These are phyloP conservation scores for Sesia apiformis DNA, from an alignment of 2,888 invertebrate species.

Conservation along the genomic window DNA sequence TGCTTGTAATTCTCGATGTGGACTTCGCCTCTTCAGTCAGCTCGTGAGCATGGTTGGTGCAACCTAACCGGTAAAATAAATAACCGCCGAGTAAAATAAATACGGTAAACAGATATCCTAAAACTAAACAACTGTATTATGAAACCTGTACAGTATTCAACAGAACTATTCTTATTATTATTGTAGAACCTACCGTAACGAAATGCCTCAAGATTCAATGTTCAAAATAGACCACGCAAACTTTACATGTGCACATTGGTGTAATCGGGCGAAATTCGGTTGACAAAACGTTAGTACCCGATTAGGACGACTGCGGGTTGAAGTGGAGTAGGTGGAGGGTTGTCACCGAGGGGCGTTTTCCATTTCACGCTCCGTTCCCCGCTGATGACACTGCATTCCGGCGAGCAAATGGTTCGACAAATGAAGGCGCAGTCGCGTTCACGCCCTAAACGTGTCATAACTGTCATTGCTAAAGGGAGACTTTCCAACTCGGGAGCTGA, in stretches of 20 bases:
- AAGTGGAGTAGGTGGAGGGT: constrained; percentile 26
- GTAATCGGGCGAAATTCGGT: constrained; percentile 33
- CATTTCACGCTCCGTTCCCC: constrained; percentile 70
- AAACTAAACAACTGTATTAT: too few relatives aligned
- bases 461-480: constrained; percentile 45
- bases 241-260: constrained; percentile 7
- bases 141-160: too few relatives aligned
- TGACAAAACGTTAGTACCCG: constrained; percentile 52
- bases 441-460: constrained; percentile 66
- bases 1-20: too few relatives aligned
- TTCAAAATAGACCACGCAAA: too few relatives aligned
- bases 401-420: constrained; percentile 69
- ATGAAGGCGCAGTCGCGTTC: constrained; percentile 62
- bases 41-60: too few relatives aligned
- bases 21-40: too few relatives aligned
- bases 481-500: constrained; percentile 19
- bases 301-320: constrained; percentile 35
- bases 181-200: too few relatives aligned
- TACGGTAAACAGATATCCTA: too few relatives aligned
- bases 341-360: constrained; percentile 69
- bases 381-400: constrained; percentile 73
- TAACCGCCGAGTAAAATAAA: too few relatives aligned
- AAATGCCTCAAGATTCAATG: too few relatives aligned
- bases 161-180: too few relatives aligned
- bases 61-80: too few relatives aligned